Evolutionary conservation across 2,888 invertebrate species (phyloP).

Genomic region (Epirrhoe alternata): DNA sequence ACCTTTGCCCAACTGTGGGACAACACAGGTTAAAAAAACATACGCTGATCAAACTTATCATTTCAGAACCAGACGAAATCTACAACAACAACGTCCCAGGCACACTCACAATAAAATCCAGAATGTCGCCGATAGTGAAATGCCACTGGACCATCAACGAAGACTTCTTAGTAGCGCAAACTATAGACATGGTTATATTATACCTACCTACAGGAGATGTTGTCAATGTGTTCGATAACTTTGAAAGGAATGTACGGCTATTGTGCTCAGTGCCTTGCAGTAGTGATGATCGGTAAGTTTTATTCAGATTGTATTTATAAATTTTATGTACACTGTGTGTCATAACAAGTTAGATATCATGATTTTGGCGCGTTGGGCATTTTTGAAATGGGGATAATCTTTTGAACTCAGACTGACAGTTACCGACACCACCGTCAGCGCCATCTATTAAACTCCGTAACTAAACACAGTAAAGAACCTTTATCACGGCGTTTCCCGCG

Average conservation of each 20-base stretch:
- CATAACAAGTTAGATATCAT: too few species aligned
- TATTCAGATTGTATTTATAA: too few species aligned
- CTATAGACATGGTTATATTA: conserved; percentile 66
- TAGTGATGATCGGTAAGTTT: conserved; percentile 59
- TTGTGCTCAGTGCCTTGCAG: conserved; percentile 69
- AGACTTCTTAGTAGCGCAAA: conserved; percentile 70
- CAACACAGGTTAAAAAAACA: too few species aligned
- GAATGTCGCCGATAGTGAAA: conserved; percentile 64
- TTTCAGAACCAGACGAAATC: conserved; percentile 69
- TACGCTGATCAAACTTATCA: neutral
- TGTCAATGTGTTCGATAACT: conserved; percentile 57
- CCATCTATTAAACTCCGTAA: too few species aligned
- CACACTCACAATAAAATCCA: conserved; percentile 62
- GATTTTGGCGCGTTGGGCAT: too few species aligned
- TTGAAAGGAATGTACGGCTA: conserved; percentile 64
- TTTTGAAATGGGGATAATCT: too few species aligned
- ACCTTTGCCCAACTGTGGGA: too few species aligned
- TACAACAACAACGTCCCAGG: conserved; percentile 66
- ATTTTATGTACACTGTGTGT: too few species aligned
- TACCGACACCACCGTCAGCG: too few species aligned
- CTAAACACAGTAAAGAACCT: too few species aligned
- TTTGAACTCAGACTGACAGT: too few species aligned
- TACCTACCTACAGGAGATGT: conserved; percentile 65
- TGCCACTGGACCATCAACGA: conserved; percentile 73
- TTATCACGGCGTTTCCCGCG: too few species aligned